Evolutionary conservation across 1,140 invertebrate species (phyloP), one percentile per base, ranked within the genome.

Genomic region (Potamilus streckersoni): DNA sequence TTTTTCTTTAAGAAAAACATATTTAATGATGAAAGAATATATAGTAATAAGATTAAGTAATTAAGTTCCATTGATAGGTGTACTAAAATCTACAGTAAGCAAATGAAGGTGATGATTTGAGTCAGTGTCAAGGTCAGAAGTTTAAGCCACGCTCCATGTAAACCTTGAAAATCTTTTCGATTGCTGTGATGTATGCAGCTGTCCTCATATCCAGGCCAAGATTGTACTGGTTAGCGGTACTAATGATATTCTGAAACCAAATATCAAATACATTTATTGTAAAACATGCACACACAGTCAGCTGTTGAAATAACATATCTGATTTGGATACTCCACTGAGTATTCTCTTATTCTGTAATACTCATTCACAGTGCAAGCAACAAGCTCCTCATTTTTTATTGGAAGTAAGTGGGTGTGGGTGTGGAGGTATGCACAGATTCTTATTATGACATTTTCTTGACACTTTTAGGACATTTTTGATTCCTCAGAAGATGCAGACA

Each of bases 131-230:
- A 90, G 64, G 84, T 84, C 27, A 31, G 91, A 99, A 99, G 69
- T 97, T 98, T 80, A 99, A 93, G 83, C 98, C 98, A 90, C 97
- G 97, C 90, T 98, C 96, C 79, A 95, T 94, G 91, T 99, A 99
- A 70, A 97, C 99, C 82, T 95, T 95, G 92, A 98, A 99, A 87
- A 99, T 99, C 91, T 99, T 99, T 88, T 99, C 96, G 82, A 99
- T 98, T 57, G 98, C 96, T 90, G 98, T 98, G 62, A 97, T 96
- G 90, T 99, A 99, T 67, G 98, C 98, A 71, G 98, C 98, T 80
- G 97, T 98, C 91, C 98, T 94, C 84, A 99, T 92, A 90, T 99
- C 98, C 80, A 99, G 91, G 69, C 98, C 98, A 71, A 99, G 92
- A 90, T 99, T 97, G 92, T 97, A 99, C 89, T 96, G 97, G 93